Percentiles rank a stretch among this genome's conserved stretches.
Evolutionary conservation across 2,797 vertebrate species (phyloP).

Genomic region (Karalla daura): DNA sequence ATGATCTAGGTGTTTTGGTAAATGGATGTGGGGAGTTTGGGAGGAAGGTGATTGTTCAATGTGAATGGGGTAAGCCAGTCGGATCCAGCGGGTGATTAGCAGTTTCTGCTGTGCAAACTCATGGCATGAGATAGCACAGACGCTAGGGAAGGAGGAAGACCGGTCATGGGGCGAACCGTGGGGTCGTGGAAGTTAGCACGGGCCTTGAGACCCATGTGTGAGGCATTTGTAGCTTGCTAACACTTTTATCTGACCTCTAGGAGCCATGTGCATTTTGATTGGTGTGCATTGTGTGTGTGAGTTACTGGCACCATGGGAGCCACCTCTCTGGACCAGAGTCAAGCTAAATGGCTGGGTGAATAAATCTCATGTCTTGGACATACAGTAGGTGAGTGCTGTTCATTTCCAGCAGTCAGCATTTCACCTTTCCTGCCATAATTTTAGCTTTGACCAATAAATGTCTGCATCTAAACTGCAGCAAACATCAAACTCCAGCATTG

Average conservation of each 20-base stretch:
- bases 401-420: neutral
- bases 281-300: neutral
- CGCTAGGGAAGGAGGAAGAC: no score
- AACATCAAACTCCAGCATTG: neutral
- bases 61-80: no score
- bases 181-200: no score
- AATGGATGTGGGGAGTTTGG: no score
- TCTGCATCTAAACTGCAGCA: neutral
- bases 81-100: no score
- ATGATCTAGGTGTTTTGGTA: no score
- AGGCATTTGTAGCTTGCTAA: no score
- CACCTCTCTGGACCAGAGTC: neutral
- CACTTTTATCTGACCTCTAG: neutral
- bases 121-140: no score
- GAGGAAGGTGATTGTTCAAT: no score
- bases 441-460: neutral
- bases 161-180: no score
- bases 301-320: neutral
- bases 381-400: neutral
- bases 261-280: neutral
- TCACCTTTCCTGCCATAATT: neutral
- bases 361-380: neutral
- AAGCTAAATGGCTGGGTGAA: neutral
- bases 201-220: no score
- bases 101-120: no score